phyloP scores from a whole-genome alignment of 1,140 invertebrate genomes.

The Drosophila pectinifera region DNA sequence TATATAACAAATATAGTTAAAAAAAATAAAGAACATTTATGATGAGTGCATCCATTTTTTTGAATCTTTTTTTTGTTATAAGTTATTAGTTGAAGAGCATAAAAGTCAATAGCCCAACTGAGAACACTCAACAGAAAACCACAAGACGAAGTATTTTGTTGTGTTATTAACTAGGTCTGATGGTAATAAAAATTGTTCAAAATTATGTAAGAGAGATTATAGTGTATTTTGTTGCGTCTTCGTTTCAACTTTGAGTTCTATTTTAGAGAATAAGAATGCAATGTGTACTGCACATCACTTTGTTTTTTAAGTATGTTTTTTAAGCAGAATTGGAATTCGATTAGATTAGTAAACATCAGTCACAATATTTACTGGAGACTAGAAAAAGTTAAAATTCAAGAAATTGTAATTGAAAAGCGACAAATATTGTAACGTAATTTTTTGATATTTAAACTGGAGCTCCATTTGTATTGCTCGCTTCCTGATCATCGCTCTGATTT shows the following conservation, averaged over 20 bases:
- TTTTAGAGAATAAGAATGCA: not conserved
- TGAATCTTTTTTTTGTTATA: too few relatives aligned
- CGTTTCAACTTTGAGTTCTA: not conserved
- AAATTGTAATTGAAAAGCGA: slow-evolving; percentile 5
- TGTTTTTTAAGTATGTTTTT: not conserved
- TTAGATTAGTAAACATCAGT: not conserved
- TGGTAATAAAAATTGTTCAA: not conserved
- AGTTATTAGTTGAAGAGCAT: not conserved
- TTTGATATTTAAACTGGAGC: not conserved
- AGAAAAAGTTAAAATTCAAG: slow-evolving; percentile 9
- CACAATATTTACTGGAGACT: slow-evolving; percentile 6
- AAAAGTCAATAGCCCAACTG: not conserved
- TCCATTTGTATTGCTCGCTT: slow-evolving; percentile 8
- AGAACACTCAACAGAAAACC: not conserved
- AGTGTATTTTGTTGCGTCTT: not conserved
- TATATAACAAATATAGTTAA: too few relatives aligned
- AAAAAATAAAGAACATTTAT: too few relatives aligned
- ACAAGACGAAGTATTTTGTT: too few relatives aligned
- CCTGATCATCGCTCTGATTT: not conserved
- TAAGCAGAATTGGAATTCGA: not conserved
- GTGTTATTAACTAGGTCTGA: not conserved
- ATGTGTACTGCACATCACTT: not conserved
- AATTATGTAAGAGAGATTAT: not conserved
- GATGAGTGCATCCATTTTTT: too few relatives aligned
- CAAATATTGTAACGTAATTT: slow-evolving; percentile 5